These are phyloP conservation scores for Drosophila parabipectinata DNA, from an alignment of 1,140 invertebrate species.

Conservation along the genomic window DNA sequence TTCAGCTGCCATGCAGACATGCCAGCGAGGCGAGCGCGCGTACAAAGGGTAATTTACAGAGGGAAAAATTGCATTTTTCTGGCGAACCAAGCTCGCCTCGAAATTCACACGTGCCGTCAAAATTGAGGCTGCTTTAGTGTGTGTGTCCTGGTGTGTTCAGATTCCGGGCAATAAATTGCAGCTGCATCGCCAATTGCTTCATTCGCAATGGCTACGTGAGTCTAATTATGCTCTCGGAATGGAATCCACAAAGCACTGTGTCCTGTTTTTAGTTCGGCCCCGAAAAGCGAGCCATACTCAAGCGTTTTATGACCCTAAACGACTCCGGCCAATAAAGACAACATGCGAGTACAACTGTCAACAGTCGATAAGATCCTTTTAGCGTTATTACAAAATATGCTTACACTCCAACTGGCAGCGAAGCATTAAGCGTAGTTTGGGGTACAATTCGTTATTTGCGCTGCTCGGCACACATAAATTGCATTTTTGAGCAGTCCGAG, in stretches of 20 bases:
- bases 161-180: constrained; percentile 59
- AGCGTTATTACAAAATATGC: constrained; percentile 75
- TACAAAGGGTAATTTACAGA: constrained; percentile 74
- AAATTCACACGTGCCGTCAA: constrained; percentile 72
- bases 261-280: constrained; percentile 2
- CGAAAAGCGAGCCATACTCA: constrained; percentile 29
- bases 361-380: constrained; percentile 66
- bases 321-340: constrained; percentile 20
- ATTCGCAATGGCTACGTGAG: constrained; percentile 48
- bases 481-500: constrained; percentile 76
- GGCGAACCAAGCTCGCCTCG: constrained; percentile 65
- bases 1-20: constrained; percentile 35
- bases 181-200: constrained; percentile 66
- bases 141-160: constrained; percentile 14
- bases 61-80: constrained; percentile 76
- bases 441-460: constrained; percentile 76
- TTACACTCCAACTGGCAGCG: constrained; percentile 15
- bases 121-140: constrained; percentile 41
- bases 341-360: constrained; percentile 30
- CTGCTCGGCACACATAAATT: constrained; percentile 70
- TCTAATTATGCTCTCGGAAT: constrained; percentile 60
- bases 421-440: constrained; percentile 70
- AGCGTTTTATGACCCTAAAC: constrained; percentile 55
- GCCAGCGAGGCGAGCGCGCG: constrained; percentile 8
- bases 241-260: background rate